Conservation (phyloP, 2,888 invertebrate species). For the Drosophila merina region DNA sequence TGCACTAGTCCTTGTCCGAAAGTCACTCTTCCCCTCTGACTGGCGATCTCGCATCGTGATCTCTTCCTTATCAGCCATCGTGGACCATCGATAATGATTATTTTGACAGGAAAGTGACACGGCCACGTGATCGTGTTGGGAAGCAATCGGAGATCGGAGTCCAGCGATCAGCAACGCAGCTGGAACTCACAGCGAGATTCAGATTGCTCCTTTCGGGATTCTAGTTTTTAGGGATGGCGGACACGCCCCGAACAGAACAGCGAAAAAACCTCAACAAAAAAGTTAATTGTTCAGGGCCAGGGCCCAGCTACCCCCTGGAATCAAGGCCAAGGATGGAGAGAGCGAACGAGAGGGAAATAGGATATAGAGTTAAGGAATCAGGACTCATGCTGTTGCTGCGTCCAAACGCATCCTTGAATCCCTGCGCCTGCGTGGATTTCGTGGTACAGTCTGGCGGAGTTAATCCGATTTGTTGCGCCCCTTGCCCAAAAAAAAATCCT, state of each 20-base stretch:
- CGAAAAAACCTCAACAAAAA: constrained; percentile 42
- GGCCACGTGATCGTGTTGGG: constrained; percentile 31
- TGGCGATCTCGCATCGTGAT: constrained; percentile 10
- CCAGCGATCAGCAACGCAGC: constrained; percentile 41
- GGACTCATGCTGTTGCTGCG: constrained; percentile 8
- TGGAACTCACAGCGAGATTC: constrained; percentile 26
- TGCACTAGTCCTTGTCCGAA: not conserved
- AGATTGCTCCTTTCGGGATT: constrained; percentile 62
- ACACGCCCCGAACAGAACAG: constrained; percentile 54
- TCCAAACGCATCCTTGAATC: constrained; percentile 15
- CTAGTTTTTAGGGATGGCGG: constrained; percentile 45
- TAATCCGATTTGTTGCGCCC: constrained; percentile 76
- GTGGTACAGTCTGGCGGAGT: constrained; percentile 70
- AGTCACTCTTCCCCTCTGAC: no score
- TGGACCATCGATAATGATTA: constrained; percentile 56
- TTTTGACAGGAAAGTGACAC: constrained; percentile 72
- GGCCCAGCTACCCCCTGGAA: constrained; percentile 38
- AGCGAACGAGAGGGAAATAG: not conserved
- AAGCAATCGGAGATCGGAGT: not conserved
- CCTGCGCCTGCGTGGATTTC: constrained; percentile 70
- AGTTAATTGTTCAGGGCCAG: constrained; percentile 67
- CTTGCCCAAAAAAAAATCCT: constrained; percentile 26
- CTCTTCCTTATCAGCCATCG: constrained; percentile 29
- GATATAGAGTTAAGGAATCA: constrained; percentile 29
- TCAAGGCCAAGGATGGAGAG: not conserved